These are phyloP conservation scores for Harpagus bidentatus DNA, from an alignment of 2,113 vertebrate species.

Conservation along the genomic window DNA sequence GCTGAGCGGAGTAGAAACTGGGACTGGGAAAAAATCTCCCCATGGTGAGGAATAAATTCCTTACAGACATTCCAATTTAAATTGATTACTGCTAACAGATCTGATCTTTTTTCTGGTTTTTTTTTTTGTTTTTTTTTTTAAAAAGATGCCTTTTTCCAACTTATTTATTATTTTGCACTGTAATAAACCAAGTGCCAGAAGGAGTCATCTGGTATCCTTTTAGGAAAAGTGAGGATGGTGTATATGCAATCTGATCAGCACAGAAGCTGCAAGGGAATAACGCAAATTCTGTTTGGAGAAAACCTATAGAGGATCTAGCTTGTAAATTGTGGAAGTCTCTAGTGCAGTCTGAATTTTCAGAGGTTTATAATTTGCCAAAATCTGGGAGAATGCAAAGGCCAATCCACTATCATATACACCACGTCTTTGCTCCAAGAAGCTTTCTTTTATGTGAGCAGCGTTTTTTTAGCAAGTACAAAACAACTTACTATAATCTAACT, in stretches of 20 bases:
- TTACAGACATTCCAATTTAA: not conserved
- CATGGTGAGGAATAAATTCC: not conserved
- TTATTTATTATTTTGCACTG: not conserved
- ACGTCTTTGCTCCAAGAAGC: not conserved
- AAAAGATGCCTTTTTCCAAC: not conserved
- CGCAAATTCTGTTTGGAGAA: not conserved
- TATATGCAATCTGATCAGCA: not conserved
- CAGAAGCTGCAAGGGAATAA: not conserved
- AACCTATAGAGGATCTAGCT: not conserved
- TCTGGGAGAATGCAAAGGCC: not conserved
- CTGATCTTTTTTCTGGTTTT: accelerated
- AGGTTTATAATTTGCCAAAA: not conserved
- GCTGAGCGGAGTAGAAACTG: not conserved
- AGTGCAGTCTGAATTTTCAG: not conserved
- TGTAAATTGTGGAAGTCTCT: not conserved
- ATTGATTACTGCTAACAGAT: not conserved
- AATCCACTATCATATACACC: not conserved
- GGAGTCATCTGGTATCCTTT: not conserved
- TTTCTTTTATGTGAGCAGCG: not conserved
- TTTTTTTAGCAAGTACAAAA: not conserved
- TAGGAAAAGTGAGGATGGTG: not conserved
- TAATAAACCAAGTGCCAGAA: not conserved
- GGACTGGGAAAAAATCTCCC: not conserved
- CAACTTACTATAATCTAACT: not conserved
- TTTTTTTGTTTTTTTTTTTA: no score